phyloP scores from a whole-genome alignment of 2,113 vertebrate species.

The Erinaceus europaeus region DNA sequence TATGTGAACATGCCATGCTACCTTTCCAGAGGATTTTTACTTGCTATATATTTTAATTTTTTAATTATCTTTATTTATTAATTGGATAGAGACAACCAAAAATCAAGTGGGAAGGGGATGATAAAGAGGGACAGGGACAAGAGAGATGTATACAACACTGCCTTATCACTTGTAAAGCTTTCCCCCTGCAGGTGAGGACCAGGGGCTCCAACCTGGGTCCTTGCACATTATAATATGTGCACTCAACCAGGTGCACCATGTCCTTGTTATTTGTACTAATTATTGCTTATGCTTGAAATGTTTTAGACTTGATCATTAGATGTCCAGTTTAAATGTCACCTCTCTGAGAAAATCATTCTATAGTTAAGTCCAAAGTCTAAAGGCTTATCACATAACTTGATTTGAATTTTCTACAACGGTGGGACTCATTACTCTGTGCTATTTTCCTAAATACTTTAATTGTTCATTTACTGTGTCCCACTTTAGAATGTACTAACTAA shows the following conservation, averaged over 20 bases:
- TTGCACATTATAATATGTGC: background rate
- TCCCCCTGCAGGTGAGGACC: too few species aligned
- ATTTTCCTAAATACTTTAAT: background rate
- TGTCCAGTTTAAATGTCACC: background rate
- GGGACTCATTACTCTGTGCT: background rate
- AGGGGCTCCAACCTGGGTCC: too few species aligned
- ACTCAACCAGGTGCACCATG: too few species aligned
- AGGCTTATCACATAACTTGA: background rate
- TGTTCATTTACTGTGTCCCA: background rate
- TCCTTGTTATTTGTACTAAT: background rate
- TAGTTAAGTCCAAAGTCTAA: background rate
- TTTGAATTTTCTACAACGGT: background rate
- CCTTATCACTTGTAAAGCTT: too few species aligned
- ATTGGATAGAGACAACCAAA: too few species aligned
- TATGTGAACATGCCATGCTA: background rate
- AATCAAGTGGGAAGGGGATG: too few species aligned
- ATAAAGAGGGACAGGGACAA: too few species aligned
- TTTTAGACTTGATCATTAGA: background rate
- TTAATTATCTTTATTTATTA: too few species aligned
- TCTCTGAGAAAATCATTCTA: background rate
- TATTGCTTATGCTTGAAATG: background rate
- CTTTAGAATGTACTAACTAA: background rate
- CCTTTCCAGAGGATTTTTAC: background rate
- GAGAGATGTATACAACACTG: too few species aligned
- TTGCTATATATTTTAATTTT: too few species aligned